Percentiles rank a stretch among this genome's conserved stretches.
Evolutionary conservation across 2,888 invertebrate species (phyloP).

Genomic region (Pollenia amentaria): DNA sequence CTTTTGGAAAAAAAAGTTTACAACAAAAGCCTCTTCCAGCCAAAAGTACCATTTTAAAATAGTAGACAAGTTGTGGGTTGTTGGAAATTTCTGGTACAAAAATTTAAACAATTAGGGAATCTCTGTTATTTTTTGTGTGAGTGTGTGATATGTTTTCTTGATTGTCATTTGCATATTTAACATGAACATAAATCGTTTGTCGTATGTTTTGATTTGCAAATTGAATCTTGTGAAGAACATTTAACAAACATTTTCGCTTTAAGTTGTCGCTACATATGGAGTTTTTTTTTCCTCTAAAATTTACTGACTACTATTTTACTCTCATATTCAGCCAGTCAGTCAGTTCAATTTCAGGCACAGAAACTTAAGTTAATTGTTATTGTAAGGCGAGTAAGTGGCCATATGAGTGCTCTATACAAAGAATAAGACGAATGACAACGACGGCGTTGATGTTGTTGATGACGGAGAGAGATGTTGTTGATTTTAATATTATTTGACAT

Average conservation of each 20-base stretch:
- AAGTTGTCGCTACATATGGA: slow-evolving; percentile 35
- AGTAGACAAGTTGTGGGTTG: background rate
- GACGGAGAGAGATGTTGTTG: slow-evolving; percentile 60
- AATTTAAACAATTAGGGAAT: slow-evolving; percentile 9
- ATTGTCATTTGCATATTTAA: slow-evolving; percentile 70
- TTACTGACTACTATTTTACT: slow-evolving; percentile 31
- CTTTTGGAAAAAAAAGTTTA: no score
- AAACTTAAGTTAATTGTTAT: background rate
- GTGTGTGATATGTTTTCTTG: slow-evolving; percentile 39
- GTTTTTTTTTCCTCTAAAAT: slow-evolving; percentile 7
- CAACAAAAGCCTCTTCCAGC: no score
- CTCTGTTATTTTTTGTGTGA: slow-evolving; percentile 18
- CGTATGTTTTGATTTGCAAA: slow-evolving; percentile 74
- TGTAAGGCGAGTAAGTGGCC: slow-evolving; percentile 48
- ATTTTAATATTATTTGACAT: slow-evolving; percentile 71
- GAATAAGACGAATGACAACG: background rate
- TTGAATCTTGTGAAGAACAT: slow-evolving; percentile 72
- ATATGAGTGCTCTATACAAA: slow-evolving; percentile 20
- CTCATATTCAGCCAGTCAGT: slow-evolving; percentile 22
- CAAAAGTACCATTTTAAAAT: background rate
- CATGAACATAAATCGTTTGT: slow-evolving; percentile 72
- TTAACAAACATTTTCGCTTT: slow-evolving; percentile 64
- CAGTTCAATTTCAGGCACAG: background rate
- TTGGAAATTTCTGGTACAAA: background rate
- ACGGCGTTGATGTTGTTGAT: slow-evolving; percentile 37